These are phyloP conservation scores for Anser brachyrhynchus DNA, from an alignment of 2,113 vertebrate species.

Conservation along the genomic window DNA sequence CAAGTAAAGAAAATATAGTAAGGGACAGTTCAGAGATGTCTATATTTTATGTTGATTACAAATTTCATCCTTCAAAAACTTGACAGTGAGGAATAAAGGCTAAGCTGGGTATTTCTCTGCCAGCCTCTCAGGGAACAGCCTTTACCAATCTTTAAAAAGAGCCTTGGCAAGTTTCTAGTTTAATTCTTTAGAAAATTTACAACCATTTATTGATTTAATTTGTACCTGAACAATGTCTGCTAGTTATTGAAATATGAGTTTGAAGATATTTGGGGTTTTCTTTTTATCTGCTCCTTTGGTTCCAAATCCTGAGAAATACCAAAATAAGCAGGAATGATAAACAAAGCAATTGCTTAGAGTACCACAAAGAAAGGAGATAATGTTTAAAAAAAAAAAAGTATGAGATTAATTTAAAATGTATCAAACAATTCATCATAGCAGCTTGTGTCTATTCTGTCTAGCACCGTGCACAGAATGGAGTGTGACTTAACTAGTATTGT, in stretches of 20 bases:
- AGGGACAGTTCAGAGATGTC: not conserved
- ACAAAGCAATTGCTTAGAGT: not conserved
- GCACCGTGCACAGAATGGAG: not conserved
- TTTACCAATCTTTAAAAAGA: not conserved
- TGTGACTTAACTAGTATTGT: not conserved
- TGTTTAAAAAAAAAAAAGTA: not conserved
- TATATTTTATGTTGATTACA: not conserved
- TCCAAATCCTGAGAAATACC: not conserved
- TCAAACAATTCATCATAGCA: not conserved
- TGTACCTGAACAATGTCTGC: not conserved
- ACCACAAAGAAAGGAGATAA: not conserved
- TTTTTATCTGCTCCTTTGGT: not conserved
- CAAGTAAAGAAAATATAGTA: not conserved
- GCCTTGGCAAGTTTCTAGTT: not conserved
- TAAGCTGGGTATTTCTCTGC: not conserved
- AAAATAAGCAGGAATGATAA: not conserved
- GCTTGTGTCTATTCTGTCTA: not conserved
- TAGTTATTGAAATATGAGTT: not conserved
- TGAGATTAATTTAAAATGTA: not conserved
- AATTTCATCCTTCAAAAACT: not conserved
- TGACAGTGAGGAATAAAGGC: not conserved
- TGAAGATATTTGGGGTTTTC: not conserved
- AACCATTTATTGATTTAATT: not conserved
- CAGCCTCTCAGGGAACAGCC: not conserved
- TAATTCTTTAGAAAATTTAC: not conserved